A percentile compares a stretch with the other conserved stretches of the same genome.
These are phyloP conservation scores for Microdon myrmicae DNA, from an alignment of 2,888 invertebrate genomes.

Conservation along the genomic window DNA sequence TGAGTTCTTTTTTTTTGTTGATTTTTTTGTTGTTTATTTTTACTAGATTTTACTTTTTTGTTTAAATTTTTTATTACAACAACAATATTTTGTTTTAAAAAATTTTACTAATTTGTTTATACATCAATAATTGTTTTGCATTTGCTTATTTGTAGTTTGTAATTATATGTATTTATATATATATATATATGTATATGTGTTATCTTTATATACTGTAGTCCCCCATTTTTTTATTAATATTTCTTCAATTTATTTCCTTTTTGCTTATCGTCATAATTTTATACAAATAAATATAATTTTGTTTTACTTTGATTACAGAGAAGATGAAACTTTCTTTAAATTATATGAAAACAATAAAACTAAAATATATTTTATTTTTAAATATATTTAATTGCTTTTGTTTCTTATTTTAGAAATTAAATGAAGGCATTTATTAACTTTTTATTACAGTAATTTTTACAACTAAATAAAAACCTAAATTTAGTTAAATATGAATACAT, in stretches of 20 bases:
- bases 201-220: constrained; percentile 47
- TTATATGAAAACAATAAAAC: constrained; percentile 11
- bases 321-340: constrained; percentile 29
- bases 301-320: constrained; percentile 15
- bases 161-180: constrained; percentile 52
- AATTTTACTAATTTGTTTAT: constrained; percentile 53
- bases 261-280: constrained; percentile 13
- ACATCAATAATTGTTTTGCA: constrained; percentile 49
- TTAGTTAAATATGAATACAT: constrained; percentile 34
- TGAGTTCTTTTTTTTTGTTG: constrained; percentile 9
- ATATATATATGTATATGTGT: constrained; percentile 39
- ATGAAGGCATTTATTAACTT: constrained; percentile 37
- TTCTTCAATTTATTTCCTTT: constrained; percentile 38
- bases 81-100: constrained; percentile 54
- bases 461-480: constrained; percentile 37
- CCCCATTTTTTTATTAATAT: constrained; percentile 47
- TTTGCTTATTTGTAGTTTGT: constrained; percentile 48
- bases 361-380: constrained; percentile 22
- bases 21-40: constrained; percentile 16
- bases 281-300: constrained; percentile 38
- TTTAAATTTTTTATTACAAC: constrained; percentile 56
- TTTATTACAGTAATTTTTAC: constrained; percentile 10
- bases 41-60: constrained; percentile 28
- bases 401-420: constrained; percentile 12
- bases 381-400: constrained; percentile 7